phyloP scores from a whole-genome alignment of 2,113 vertebrate species.

The Coptodon bakossiorum region DNA sequence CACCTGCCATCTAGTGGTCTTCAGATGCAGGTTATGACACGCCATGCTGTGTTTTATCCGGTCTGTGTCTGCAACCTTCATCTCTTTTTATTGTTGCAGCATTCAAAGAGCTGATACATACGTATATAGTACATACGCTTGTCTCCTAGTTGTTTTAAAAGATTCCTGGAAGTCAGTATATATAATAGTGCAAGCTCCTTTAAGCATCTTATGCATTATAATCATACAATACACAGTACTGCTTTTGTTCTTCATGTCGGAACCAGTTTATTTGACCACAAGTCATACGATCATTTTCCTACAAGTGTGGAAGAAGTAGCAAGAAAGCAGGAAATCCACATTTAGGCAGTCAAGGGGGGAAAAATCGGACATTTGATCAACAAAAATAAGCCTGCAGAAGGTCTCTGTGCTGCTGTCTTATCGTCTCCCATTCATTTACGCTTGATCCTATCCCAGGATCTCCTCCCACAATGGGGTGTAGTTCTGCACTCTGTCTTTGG shows the following conservation, averaged over 20 bases:
- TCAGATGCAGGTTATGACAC: neutral
- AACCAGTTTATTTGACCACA: neutral
- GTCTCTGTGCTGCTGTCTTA: neutral
- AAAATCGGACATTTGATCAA: neutral
- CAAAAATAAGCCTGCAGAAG: neutral
- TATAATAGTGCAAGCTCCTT: neutral
- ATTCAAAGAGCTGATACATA: neutral
- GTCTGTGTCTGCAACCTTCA: neutral
- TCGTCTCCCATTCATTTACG: constrained; percentile 8
- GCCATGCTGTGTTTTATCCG: neutral
- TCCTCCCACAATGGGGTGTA: constrained; percentile 31
- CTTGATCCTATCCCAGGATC: constrained; percentile 9
- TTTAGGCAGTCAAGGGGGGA: neutral
- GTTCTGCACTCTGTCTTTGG: constrained; percentile 27
- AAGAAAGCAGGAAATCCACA: neutral
- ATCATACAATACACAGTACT: neutral
- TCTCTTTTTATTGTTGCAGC: neutral
- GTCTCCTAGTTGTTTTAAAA: neutral
- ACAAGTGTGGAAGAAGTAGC: neutral
- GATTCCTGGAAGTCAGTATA: neutral
- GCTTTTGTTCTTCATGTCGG: neutral
- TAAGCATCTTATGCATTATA: neutral
- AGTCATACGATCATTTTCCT: neutral
- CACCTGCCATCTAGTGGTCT: neutral
- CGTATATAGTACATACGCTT: neutral